These are phyloP conservation scores for Ophion slaviceki DNA, from an alignment of 2,888 invertebrate species.

Conservation along the genomic window DNA sequence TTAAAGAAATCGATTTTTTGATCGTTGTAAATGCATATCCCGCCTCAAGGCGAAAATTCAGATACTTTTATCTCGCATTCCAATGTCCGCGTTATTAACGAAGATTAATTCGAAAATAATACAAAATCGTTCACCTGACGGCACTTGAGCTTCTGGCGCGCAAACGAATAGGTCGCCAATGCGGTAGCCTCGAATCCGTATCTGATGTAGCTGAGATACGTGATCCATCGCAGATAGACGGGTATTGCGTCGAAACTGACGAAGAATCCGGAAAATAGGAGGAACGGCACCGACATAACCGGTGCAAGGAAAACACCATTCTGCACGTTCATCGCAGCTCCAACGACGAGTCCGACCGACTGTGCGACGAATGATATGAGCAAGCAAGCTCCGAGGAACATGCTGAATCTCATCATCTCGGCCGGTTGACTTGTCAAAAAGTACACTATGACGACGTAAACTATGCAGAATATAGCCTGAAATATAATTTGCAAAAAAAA, in stretches of 20 bases:
- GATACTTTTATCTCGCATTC: too few relatives aligned
- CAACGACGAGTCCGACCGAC: conserved; percentile 97
- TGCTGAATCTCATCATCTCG: conserved; percentile 91
- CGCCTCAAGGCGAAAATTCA: too few relatives aligned
- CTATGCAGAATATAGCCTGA: conserved; percentile 96
- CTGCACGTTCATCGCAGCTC: conserved; percentile 97
- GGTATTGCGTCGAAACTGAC: conserved; percentile 98
- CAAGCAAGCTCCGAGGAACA: conserved; percentile 95
- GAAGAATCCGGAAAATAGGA: conserved; percentile 98
- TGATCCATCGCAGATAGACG: conserved; percentile 96
- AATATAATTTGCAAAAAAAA: conserved; percentile 71
- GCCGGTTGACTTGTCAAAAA: conserved; percentile 97
- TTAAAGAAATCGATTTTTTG: too few relatives aligned
- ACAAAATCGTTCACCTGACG: conserved; percentile 85
- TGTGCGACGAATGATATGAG: conserved; percentile 97
- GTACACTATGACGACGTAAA: conserved; percentile 97
- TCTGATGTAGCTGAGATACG: conserved; percentile 96
- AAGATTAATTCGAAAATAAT: neutral
- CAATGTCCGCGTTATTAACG: neutral
- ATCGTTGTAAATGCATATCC: too few relatives aligned
- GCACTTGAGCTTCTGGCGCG: conserved; percentile 92
- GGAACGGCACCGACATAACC: conserved; percentile 97
- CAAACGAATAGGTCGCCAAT: conserved; percentile 95
- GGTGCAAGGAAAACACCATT: conserved; percentile 98
- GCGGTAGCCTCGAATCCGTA: conserved; percentile 98